phyloP scores from a whole-genome alignment of 2,797 vertebrate genomes.

The Vireo griseus region DNA sequence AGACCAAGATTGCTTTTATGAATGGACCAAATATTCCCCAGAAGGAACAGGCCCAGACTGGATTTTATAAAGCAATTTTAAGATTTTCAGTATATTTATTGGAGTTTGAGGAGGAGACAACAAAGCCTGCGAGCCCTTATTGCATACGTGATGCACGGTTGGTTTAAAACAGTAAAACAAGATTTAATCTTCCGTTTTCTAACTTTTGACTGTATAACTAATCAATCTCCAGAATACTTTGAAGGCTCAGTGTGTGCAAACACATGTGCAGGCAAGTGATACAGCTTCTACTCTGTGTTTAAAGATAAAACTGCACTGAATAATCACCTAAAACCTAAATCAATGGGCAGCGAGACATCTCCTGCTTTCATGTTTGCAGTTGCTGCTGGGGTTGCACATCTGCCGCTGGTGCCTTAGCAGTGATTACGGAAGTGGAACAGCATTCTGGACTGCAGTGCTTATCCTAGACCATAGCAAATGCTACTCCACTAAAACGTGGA shows the following conservation, averaged over 20 bases:
- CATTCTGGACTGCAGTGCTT: neutral
- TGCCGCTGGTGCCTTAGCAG: accelerated
- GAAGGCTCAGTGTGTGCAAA: neutral
- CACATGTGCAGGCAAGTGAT: neutral
- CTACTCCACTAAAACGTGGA: neutral
- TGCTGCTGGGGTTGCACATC: neutral
- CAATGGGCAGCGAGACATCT: neutral
- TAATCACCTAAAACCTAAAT: neutral
- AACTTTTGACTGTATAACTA: neutral
- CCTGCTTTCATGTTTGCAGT: neutral
- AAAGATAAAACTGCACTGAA: neutral
- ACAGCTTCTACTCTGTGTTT: neutral
- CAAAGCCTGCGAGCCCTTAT: neutral
- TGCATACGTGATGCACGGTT: neutral
- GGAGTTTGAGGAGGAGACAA: neutral
- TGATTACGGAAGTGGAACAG: accelerated
- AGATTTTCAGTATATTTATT: neutral
- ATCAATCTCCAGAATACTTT: neutral
- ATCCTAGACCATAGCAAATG: neutral
- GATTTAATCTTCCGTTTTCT: neutral
- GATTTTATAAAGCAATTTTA: neutral
- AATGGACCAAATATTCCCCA: neutral
- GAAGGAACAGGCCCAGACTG: neutral
- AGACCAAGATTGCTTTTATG: neutral
- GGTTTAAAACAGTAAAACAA: neutral